These are phyloP conservation scores for Drosophila meridiana DNA, from an alignment of 2,888 invertebrate species.

Conservation along the genomic window DNA sequence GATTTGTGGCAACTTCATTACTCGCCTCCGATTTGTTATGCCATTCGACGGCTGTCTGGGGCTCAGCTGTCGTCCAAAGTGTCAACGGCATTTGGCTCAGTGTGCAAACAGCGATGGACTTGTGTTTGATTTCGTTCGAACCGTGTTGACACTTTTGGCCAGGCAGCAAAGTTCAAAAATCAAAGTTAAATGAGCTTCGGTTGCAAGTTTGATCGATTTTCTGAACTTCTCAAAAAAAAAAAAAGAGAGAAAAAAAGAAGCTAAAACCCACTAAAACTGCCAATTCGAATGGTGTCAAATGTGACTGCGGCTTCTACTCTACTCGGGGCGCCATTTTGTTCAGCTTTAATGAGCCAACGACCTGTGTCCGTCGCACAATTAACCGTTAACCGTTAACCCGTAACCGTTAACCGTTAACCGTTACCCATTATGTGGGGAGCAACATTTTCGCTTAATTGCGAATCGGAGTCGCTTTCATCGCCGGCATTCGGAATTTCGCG, in stretches of 20 bases:
- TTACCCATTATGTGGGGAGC: constrained; percentile 45
- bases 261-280: neutral
- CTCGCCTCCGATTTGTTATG: constrained; percentile 16
- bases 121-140: constrained; percentile 52
- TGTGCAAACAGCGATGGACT: constrained; percentile 66
- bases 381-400: constrained; percentile 40
- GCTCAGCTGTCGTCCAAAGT: constrained; percentile 38
- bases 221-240: neutral
- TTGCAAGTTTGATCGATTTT: constrained; percentile 73
- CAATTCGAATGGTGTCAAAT: constrained; percentile 16
- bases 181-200: constrained; percentile 68
- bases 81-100: constrained; percentile 43
- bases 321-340: constrained; percentile 15
- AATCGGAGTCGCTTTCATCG: constrained; percentile 70
- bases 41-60: constrained; percentile 17
- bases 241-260: neutral
- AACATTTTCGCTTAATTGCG: constrained; percentile 56
- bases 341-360: constrained; percentile 43
- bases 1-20: constrained; percentile 37
- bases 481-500: constrained; percentile 65
- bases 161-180: constrained; percentile 3
- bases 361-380: constrained; percentile 29
- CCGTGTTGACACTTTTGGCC: constrained; percentile 62
- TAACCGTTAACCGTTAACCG: constrained; percentile 32
- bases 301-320: constrained; percentile 3